A percentile compares a stretch with the other conserved stretches of the same genome.
Evolutionary conservation across 2,888 invertebrate genomes (phyloP).

Genomic region (Gandaritis pyraliata): DNA sequence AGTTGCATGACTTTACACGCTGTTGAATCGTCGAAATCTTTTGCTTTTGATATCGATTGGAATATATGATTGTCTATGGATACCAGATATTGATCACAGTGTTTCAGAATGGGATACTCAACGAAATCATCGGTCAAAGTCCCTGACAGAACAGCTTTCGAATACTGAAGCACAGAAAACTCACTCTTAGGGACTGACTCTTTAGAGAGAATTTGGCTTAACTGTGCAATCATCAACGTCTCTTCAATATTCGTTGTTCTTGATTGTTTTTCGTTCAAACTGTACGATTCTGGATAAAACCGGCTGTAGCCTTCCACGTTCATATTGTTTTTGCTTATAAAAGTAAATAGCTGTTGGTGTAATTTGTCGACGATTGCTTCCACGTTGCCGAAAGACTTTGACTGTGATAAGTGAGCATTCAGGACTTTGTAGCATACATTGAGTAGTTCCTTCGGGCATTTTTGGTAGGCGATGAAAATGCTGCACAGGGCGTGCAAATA

Average conservation of each 20-base stretch:
- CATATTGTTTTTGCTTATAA: conserved; percentile 5
- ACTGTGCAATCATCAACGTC: conserved; percentile 48
- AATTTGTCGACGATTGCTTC: conserved; percentile 41
- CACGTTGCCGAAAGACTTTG: neutral
- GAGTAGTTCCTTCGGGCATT: conserved; percentile 53
- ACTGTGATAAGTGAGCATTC: conserved; percentile 41
- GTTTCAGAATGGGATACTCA: conserved; percentile 81
- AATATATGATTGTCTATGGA: conserved; percentile 74
- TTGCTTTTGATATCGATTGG: conserved; percentile 56
- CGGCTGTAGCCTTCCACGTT: conserved; percentile 51
- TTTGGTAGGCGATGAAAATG: conserved; percentile 62
- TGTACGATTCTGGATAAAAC: conserved; percentile 62
- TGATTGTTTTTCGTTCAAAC: conserved; percentile 42
- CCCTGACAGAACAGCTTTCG: conserved; percentile 71
- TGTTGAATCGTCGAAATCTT: conserved; percentile 61
- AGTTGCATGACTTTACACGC: conserved; percentile 73
- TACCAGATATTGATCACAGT: conserved; percentile 78
- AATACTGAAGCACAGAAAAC: conserved; percentile 80
- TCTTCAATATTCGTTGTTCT: conserved; percentile 68
- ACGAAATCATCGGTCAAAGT: conserved; percentile 75
- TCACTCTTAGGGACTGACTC: conserved; percentile 42
- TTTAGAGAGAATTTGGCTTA: conserved; percentile 50
- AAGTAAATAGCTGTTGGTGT: conserved; percentile 31
- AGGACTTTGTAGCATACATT: conserved; percentile 51
- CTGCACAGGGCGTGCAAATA: conserved; percentile 49